A percentile compares a stretch with the other conserved stretches of the same genome.
Conservation (phyloP, 2,797 vertebrate species). For the Trachurus trachurus region DNA sequence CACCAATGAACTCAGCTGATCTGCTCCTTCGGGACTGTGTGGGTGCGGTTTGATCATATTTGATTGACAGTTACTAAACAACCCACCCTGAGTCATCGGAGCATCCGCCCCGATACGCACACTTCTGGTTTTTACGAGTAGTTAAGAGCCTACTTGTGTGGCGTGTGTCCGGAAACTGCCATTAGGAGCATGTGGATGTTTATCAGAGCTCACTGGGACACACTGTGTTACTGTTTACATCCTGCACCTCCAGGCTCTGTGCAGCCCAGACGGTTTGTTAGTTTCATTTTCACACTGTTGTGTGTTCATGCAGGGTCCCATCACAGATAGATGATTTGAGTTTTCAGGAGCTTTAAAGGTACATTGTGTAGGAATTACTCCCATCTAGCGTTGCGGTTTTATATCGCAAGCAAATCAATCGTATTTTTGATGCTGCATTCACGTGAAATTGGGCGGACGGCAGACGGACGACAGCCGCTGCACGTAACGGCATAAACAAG, state of each 20-base stretch:
- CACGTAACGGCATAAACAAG: no score
- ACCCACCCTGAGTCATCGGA: background rate
- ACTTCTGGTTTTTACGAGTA: background rate
- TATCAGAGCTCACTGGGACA: background rate
- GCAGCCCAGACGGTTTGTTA: background rate
- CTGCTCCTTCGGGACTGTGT: no score
- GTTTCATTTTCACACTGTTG: background rate
- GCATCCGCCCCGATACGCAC: background rate
- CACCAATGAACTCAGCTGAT: background rate
- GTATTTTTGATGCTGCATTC: no score
- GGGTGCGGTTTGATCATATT: background rate
- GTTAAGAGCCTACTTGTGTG: background rate
- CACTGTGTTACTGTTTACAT: background rate
- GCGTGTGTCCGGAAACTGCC: background rate
- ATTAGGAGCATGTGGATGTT: background rate
- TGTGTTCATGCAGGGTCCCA: background rate
- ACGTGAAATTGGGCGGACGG: no score
- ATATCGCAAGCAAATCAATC: no score
- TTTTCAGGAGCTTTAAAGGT: background rate
- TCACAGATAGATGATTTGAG: no score
- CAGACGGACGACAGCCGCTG: no score
- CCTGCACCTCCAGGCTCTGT: background rate
- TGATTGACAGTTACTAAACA: background rate
- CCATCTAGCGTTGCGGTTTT: no score
- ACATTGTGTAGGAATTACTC: no score